Evolutionary conservation across 1,140 invertebrate species (phyloP).

Genomic region (Nephila pilipes): DNA sequence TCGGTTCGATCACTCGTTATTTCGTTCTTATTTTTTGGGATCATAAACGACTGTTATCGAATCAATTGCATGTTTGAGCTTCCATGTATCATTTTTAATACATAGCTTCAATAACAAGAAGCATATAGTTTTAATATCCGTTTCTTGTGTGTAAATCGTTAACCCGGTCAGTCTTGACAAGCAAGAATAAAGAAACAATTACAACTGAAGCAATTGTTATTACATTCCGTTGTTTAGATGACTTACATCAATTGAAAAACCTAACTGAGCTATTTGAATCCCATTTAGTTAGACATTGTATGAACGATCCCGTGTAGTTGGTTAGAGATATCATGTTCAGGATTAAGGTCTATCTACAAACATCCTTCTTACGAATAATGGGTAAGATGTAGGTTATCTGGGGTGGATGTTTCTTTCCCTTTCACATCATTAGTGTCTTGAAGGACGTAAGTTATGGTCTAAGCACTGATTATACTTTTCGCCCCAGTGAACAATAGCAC

Average conservation of each 20-base stretch:
- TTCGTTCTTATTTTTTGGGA: too few species aligned
- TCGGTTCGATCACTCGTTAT: too few species aligned
- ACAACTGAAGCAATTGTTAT: neutral
- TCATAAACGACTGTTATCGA: too few species aligned
- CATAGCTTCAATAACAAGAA: too few species aligned
- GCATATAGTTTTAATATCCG: too few species aligned
- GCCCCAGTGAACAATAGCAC: neutral
- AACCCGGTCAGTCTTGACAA: neutral
- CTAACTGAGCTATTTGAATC: neutral
- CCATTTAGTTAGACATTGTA: neutral
- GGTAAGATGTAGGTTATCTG: conserved; percentile 2
- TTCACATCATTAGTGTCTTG: neutral
- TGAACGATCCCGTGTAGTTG: neutral
- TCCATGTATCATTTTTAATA: too few species aligned
- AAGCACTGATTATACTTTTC: neutral
- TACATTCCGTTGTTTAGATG: too few species aligned
- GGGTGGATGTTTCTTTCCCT: conserved; percentile 20
- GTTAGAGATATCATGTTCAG: neutral
- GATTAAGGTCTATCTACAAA: conserved; percentile 2
- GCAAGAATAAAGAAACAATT: neutral
- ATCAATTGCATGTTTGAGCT: too few species aligned
- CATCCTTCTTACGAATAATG: conserved; percentile 4
- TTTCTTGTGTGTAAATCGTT: neutral
- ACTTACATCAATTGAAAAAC: too few species aligned
- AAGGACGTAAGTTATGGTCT: conserved; percentile 11